Base-by-base conservation (phyloP, 2,888 invertebrate species). In the Agrilus mali region DNA sequence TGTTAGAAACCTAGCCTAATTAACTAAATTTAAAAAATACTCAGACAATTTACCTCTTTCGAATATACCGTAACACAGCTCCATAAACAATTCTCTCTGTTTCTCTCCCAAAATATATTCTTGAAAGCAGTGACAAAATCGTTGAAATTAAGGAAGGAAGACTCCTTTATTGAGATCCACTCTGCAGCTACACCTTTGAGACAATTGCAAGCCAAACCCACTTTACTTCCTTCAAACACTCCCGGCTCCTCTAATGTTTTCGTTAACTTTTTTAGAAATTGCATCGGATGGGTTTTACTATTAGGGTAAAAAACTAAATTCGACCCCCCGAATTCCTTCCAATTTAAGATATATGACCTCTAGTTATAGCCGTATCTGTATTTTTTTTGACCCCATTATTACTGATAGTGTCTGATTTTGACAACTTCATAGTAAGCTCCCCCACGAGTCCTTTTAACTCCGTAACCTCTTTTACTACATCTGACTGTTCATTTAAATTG, bases 51-150 rank as follows among this genome's bases (percentile, higher is more conserved):
- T 44, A 2, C 44, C 44, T 13, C 34, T 12, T 6, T 33, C 22
- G 13, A 38, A 43, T 13, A 31, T n/a, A 2, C 36, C 42, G 20
- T 17, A 43, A 12, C 33, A 34, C 4, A 44, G 12, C n/a, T 41
- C 31, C 13, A 34, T 17, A 34, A 22, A 41, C 13, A 40, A 15
- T 8, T 44, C 34, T 20, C 44, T 6, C 15, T 44, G 33, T 10
- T 41, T 20, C 32, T 40, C 44, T 15, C 32, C 40, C 40, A 44
- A n/a, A 14, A 44, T 35, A 40, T 44, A 34, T n/a, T 15, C n/a
- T 20, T 16, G 15, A 44, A 44, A 13, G 41, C 27, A 5, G 3
- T 15, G 13, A 31, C 10, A 41, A 44, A 41, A 22, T 17, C 31
- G 5, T 41, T 20, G 16, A 22, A 40, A 1, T 14, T 27, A 17